Evolutionary conservation across 2,888 invertebrate genomes (phyloP), one percentile per base, ranked within the genome.

Genomic region (Caenorhabditis sulstoni): DNA sequence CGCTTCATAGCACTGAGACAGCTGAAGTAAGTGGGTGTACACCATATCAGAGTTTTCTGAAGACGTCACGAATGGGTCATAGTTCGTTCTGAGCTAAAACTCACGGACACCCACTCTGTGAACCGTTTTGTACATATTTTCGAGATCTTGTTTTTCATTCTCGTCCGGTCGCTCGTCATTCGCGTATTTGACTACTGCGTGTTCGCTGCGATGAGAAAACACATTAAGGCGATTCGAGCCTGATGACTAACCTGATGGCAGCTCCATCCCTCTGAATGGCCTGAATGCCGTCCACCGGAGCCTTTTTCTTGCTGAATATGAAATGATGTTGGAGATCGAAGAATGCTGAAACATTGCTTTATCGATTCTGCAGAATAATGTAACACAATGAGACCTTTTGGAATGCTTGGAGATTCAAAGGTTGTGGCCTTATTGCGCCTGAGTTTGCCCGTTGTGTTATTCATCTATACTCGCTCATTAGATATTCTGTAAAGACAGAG

Each of bases 1-100:
- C 12, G 83, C 74, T 49, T 83, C 79, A 55, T 83, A 83, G 57
- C 81, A 83, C 50, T 81, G 79, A 49, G 78, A 81, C 29, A 83
- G 47, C 71, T 83, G 83, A 2, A 83, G 52, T 7, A 83, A 67
- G 50, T 81, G 77, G 29, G 81, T 79, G 45, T 83, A 83, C 0
- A 83, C 81, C 64, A 81, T 77, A 18, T 81, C 79, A 11, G 66
- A 59, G 16, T 83, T 79, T 14, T 83, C 83, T 83, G 59, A 49
- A 80, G 12, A 23, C n/a, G 22, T 45, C 14, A 23, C 23, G 14
- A 39, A 39, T 11, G 1, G 37, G 14, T 1, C 7, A 57, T 23
- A 14, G 16, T 44, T 4, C 8, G 11, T 14, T 41, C 11, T 14
- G 14, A 41, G 11, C 7, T 14, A 11, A 3, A 11, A 74, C 73